Percentiles rank a stretch among this genome's conserved stretches.
Conservation (phyloP, 1,140 invertebrate genomes). For the Bombus turneri region DNA sequence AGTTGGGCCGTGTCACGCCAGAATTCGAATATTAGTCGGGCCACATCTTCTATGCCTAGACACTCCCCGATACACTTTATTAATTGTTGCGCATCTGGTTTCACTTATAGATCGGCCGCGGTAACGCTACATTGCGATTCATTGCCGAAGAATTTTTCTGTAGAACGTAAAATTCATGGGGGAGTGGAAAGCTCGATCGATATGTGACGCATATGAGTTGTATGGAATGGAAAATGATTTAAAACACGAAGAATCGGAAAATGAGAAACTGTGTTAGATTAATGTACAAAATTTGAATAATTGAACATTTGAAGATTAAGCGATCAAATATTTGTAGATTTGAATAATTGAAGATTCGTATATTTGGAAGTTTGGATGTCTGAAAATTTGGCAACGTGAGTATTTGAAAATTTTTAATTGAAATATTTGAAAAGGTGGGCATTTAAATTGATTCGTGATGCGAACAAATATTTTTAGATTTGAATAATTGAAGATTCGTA, state of each 20-base stretch:
- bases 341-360: too few relatives aligned
- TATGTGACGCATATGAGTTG: neutral
- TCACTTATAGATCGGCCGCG: neutral
- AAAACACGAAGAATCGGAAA: neutral
- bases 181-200: neutral
- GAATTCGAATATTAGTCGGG: conserved; percentile 72
- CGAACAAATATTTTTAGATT: too few relatives aligned
- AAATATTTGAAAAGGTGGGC: too few relatives aligned
- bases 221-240: neutral
- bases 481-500: too few relatives aligned
- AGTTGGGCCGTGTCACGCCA: conserved; percentile 75
- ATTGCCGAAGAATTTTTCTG: neutral
- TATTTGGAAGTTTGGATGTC: too few relatives aligned
- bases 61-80: conserved; percentile 47
- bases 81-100: conserved; percentile 48
- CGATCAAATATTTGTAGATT: too few relatives aligned
- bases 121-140: neutral
- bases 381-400: too few relatives aligned
- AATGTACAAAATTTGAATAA: too few relatives aligned
- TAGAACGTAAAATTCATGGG: neutral
- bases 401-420: too few relatives aligned
- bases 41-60: conserved; percentile 31
- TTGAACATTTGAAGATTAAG: neutral
- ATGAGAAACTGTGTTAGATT: neutral
- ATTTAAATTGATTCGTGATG: too few relatives aligned